phyloP scores from a whole-genome alignment of 2,113 vertebrate genomes.

The Sylvia atricapilla region DNA sequence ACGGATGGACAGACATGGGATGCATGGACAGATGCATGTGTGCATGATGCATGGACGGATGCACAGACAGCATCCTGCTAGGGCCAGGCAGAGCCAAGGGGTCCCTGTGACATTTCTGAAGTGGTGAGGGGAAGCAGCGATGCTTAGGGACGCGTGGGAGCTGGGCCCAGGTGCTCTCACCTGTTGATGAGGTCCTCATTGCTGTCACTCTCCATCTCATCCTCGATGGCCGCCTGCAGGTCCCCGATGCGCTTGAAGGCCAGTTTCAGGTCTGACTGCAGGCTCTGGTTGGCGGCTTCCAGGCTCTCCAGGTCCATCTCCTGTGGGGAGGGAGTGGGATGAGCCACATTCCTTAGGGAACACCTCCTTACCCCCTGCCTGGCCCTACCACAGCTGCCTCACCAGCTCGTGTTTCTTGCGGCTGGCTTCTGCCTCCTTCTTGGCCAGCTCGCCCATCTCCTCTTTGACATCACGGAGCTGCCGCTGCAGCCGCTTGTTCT shows the following conservation, averaged over 20 bases:
- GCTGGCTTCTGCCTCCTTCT: conserved; percentile 92
- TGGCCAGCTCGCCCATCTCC: conserved; percentile 90
- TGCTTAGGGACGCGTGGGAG: neutral
- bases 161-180: conserved; percentile 59
- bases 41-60: neutral
- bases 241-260: conserved; percentile 98
- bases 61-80: neutral
- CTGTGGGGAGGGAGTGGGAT: conserved; percentile 42
- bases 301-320: conserved; percentile 98
- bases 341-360: accelerated
- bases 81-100: neutral
- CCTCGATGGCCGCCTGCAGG: conserved; percentile 96
- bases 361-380: accelerated
- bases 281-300: conserved; percentile 96
- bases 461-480: conserved; percentile 93
- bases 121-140: neutral
- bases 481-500: conserved; percentile 92
- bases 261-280: conserved; percentile 94
- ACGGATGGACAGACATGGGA: neutral
- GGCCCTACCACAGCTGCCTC: neutral
- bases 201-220: conserved; percentile 98
- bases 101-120: neutral
- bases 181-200: conserved; percentile 98
- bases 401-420: conserved; percentile 98
- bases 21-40: neutral